Evolutionary conservation across 2,113 vertebrate species (phyloP).

Genomic region (Stercorarius parasiticus): DNA sequence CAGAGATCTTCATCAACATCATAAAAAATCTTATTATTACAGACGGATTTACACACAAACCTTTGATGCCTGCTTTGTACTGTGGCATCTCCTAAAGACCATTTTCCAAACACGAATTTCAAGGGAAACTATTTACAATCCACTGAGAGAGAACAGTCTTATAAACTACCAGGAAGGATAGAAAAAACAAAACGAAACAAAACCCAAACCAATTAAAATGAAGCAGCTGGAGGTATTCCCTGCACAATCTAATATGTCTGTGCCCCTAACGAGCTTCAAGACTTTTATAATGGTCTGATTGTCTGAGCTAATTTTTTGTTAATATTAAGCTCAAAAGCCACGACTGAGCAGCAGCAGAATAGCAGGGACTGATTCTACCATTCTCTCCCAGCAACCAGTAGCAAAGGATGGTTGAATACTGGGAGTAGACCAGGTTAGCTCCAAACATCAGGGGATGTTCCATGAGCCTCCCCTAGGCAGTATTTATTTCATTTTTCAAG

Average conservation of each 20-base stretch:
- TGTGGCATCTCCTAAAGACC: background rate
- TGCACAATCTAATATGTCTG: background rate
- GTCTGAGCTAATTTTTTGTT: background rate
- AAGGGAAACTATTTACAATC: background rate
- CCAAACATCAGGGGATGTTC: background rate
- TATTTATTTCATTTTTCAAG: background rate
- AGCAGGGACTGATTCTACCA: background rate
- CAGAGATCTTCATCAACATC: background rate
- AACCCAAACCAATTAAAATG: background rate
- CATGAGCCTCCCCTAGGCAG: background rate
- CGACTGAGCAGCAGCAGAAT: background rate
- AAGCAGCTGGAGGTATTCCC: background rate
- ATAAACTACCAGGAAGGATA: background rate
- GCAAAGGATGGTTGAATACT: background rate
- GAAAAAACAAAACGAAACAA: background rate
- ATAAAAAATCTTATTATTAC: background rate
- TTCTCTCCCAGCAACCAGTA: background rate
- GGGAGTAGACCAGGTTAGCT: background rate
- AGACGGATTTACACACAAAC: background rate
- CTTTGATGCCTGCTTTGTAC: background rate
- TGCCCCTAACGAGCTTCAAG: background rate
- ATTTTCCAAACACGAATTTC: background rate
- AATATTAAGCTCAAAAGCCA: background rate
- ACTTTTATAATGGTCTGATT: background rate
- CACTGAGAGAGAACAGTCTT: background rate